Evolutionary conservation across 2,797 vertebrate genomes (phyloP).

Genomic region (Lepus oiostolus): DNA sequence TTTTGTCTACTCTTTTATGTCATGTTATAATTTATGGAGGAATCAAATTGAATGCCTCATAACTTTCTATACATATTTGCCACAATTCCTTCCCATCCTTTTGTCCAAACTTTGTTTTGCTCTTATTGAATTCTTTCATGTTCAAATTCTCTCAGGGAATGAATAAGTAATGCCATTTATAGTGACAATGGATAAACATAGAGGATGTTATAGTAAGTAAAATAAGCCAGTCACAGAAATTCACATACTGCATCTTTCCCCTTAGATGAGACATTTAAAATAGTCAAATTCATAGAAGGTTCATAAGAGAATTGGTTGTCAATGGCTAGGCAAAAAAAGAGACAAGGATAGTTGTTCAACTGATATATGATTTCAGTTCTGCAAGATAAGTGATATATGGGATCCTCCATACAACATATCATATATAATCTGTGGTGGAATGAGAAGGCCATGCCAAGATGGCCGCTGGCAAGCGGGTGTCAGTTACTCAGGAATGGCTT

Average conservation of each 20-base stretch:
- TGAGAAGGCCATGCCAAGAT: no score
- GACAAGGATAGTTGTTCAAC: fast-evolving
- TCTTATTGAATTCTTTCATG: not conserved
- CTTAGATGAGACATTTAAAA: not conserved
- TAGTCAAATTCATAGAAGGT: not conserved
- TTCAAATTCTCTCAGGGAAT: not conserved
- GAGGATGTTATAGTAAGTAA: not conserved
- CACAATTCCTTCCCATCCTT: not conserved
- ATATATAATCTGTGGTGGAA: no score
- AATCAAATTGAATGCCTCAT: not conserved
- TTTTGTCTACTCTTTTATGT: not conserved
- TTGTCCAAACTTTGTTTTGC: not conserved
- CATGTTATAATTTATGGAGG: not conserved
- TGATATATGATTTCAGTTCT: not conserved
- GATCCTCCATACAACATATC: not conserved
- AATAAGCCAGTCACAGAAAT: not conserved
- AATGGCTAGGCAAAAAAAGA: not conserved
- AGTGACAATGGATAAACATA: not conserved
- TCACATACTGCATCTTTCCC: not conserved
- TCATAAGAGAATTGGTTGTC: not conserved
- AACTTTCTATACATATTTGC: not conserved
- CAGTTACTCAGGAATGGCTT: no score
- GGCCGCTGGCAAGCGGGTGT: no score
- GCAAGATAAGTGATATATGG: not conserved
- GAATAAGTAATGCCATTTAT: not conserved